phyloP scores from a whole-genome alignment of 1,140 invertebrate species.

The Planococcus citri region DNA sequence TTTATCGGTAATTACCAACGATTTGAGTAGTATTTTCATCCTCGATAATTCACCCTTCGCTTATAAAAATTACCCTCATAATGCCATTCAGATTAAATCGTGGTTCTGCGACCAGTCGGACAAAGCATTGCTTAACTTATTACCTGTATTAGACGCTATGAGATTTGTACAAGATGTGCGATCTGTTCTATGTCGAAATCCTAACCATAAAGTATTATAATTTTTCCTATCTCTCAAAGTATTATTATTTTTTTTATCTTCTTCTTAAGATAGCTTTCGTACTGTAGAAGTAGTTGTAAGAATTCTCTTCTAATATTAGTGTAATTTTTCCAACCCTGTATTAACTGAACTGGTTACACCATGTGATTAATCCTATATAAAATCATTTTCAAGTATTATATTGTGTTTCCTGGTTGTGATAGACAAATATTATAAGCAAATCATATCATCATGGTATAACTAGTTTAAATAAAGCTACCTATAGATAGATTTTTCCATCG shows the following conservation, averaged over 20 bases:
- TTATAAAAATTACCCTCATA: slow-evolving; percentile 12
- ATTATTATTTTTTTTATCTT: not conserved
- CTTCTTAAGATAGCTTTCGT: not conserved
- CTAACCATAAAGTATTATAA: slow-evolving; percentile 6
- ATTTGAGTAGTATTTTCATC: slow-evolving; percentile 16
- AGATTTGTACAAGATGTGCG: slow-evolving; percentile 3
- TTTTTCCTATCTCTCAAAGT: not conserved
- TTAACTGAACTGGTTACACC: not conserved
- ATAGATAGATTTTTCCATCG: not conserved
- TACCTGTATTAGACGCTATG: slow-evolving; percentile 13
- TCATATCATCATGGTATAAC: not conserved
- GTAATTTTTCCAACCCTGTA: not conserved
- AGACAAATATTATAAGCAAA: not conserved
- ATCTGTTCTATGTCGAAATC: slow-evolving; percentile 9
- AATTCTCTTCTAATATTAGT: no score
- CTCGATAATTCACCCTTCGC: not conserved
- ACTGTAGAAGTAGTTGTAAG: not conserved
- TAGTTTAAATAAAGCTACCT: no score
- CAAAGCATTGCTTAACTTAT: slow-evolving; percentile 5
- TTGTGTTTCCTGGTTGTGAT: not conserved
- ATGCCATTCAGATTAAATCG: slow-evolving; percentile 9
- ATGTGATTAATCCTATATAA: not conserved
- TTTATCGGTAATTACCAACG: slow-evolving; percentile 1
- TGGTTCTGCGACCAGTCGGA: slow-evolving; percentile 13
- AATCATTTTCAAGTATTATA: not conserved